Base-by-base conservation (phyloP, 37 sponge, comb jelly and placozoan species). In the Aplysina aerophoba region DNA sequence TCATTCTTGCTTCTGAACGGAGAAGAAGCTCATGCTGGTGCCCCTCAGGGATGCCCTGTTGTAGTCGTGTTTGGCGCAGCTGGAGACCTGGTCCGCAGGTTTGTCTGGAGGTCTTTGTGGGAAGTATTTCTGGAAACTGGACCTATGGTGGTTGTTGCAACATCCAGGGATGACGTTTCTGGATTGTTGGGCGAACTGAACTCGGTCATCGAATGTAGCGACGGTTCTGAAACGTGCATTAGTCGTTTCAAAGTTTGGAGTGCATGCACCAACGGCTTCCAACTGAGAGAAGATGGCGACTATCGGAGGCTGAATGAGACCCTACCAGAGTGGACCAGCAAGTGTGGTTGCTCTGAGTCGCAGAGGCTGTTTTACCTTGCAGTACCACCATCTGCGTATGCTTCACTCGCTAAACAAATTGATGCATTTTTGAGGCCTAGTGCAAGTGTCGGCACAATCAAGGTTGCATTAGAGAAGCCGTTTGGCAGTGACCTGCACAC, bases 351-450 rank as follows among this genome's bases (percentile, higher is more conserved):
- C 5, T 27, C 22, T 25, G 93, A 89, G 77, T 21, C 53, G 0
- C 82, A 84, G 22, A 69, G 92, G 1, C 13, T 96, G 36, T 93
- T 93, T 54, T 96, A 96, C 60, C 87, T 96, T 0, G 65, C 97
- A 19, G 85, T 96, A 13, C 97, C 97, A 2, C 91, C 97, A 0
- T 86, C 86, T 53, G 97, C 90, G 1, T 96, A 91, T 78, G 57
- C 65, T 0, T 2, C 37, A 44, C 63, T 89, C 38, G 40, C 82
- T 41, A 21, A 71, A 24, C 59, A 87, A 27, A 91, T 96, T 59
- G 15, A 86, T 34, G 37, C 58, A 21, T 63, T 83, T 82, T 59
- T 57, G 2, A 61, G 87, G 1, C 94, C 89, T 0, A 12, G 36
- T 15, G 8, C 24, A 0, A 31, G 30, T 33, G 54, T 3, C 1